Conservation (phyloP, 2,888 invertebrate species). For the Drepana falcataria region DNA sequence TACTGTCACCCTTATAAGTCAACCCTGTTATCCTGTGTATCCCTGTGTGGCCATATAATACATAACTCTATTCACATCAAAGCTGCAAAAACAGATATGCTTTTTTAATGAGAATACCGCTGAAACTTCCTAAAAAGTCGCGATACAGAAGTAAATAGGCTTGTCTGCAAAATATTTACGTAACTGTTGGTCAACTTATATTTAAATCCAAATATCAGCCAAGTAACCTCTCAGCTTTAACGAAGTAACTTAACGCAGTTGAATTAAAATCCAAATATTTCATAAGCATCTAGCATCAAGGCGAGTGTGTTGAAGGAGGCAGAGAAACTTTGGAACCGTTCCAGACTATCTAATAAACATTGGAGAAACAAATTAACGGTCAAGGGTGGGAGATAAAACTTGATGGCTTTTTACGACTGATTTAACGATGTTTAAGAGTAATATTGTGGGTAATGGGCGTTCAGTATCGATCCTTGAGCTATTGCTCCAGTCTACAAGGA, state of each 20-base stretch:
- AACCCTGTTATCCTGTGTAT: no score
- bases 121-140: no score
- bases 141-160: no score
- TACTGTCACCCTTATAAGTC: no score
- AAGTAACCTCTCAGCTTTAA: constrained; percentile 68
- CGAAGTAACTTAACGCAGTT: constrained; percentile 57
- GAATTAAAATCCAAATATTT: constrained; percentile 67
- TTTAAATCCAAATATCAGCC: constrained; percentile 43
- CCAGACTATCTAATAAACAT: constrained; percentile 64
- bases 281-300: constrained; percentile 68
- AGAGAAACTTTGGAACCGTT: constrained; percentile 65
- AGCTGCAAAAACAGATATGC: no score
- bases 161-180: not conserved
- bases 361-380: constrained; percentile 20
- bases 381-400: not conserved
- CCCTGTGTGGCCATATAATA: no score
- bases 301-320: constrained; percentile 61
- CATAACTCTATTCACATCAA: no score
- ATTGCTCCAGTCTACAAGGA: not conserved
- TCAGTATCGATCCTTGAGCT: not conserved
- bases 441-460: not conserved
- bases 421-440: not conserved
- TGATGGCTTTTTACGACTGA: not conserved
- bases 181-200: constrained; percentile 20
- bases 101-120: no score